phyloP scores from a whole-genome alignment of 2,113 vertebrate species.

The Chaetura pelagica region DNA sequence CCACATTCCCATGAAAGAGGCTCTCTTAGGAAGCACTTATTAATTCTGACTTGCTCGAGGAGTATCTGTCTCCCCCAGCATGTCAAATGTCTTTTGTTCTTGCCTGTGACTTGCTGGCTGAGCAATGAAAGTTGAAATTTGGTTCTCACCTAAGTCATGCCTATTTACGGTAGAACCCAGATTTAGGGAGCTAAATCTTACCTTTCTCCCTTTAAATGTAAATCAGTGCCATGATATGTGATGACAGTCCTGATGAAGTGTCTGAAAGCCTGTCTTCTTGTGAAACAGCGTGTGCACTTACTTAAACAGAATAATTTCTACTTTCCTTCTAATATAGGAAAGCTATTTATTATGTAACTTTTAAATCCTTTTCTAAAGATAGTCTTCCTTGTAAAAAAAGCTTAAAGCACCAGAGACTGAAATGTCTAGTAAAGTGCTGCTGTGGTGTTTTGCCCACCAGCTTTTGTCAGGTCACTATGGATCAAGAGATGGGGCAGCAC shows the following conservation, averaged over 20 bases:
- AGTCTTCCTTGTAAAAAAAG: not conserved
- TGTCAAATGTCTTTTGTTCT: not conserved
- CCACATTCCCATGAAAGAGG: not conserved
- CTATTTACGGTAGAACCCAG: not conserved
- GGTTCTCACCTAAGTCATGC: not conserved
- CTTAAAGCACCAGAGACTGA: not conserved
- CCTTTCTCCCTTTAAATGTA: not conserved
- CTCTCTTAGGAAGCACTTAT: not conserved
- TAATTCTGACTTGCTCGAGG: not conserved
- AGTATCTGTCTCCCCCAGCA: not conserved
- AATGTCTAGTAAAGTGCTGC: not conserved
- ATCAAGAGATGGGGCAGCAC: not conserved
- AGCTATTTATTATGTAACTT: not conserved
- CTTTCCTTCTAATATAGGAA: not conserved
- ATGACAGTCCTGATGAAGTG: not conserved
- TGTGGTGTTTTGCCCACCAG: not conserved
- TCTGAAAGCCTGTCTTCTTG: not conserved
- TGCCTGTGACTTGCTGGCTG: not conserved
- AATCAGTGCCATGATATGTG: not conserved
- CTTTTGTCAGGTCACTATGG: not conserved
- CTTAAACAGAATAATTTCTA: conserved; percentile 1
- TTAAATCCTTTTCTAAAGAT: not conserved
- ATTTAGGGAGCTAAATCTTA: not conserved
- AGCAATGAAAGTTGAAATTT: not conserved
- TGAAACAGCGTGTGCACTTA: not conserved